These are phyloP conservation scores for Drosophila yakuba DNA, from an alignment of 1,140 invertebrate genomes.

Conservation along the genomic window DNA sequence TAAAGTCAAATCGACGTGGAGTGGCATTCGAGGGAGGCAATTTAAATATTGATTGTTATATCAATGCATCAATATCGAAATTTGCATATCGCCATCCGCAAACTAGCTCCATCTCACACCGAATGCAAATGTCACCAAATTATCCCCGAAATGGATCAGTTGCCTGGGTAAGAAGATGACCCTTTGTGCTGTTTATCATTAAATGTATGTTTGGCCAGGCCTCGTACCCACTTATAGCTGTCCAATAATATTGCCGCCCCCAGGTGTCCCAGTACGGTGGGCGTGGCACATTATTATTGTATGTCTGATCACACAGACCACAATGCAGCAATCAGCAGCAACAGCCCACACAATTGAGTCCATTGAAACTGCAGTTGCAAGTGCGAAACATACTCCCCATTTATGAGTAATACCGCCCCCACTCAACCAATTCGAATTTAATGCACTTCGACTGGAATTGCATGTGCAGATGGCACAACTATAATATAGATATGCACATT, in stretches of 20 bases:
- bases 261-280: slow-evolving; percentile 8
- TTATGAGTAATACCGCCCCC: slow-evolving; percentile 56
- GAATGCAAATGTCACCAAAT: slow-evolving; percentile 59
- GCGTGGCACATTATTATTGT: slow-evolving; percentile 59
- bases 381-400: slow-evolving; percentile 58
- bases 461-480: slow-evolving; percentile 35
- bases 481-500: slow-evolving; percentile 31
- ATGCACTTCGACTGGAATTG: not conserved
- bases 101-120: slow-evolving; percentile 53
- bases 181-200: slow-evolving; percentile 70
- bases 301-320: slow-evolving; percentile 46
- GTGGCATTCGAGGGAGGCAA: slow-evolving; percentile 29
- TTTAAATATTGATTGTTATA: slow-evolving; percentile 80
- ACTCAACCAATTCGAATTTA: not conserved
- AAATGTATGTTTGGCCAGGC: slow-evolving; percentile 54
- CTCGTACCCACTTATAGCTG: slow-evolving; percentile 47
- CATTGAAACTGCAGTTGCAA: slow-evolving; percentile 40
- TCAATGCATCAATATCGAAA: slow-evolving; percentile 76
- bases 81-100: slow-evolving; percentile 65
- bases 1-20: slow-evolving; percentile 34
- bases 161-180: not conserved
- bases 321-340: slow-evolving; percentile 71
- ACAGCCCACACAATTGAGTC: slow-evolving; percentile 58
- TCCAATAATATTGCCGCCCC: slow-evolving; percentile 66
- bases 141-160: slow-evolving; percentile 29